Conservation (phyloP, 2,797 vertebrate species). For the Onychomys leucogaster region DNA sequence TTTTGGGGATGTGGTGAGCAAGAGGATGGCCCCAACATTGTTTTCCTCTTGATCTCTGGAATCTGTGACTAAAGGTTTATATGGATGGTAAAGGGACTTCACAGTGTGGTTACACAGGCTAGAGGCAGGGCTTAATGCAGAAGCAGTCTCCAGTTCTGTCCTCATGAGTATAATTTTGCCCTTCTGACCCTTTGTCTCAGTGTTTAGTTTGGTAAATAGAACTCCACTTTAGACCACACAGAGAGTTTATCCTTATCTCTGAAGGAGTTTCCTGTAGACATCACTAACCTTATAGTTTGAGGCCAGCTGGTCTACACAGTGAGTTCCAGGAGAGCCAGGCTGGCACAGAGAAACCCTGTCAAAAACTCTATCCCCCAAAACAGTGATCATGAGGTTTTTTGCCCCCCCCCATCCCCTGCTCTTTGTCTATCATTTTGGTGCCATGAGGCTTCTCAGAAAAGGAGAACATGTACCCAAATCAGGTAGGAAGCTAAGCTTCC, state of each 20-base stretch:
- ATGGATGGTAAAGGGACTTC: neutral
- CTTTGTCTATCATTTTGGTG: neutral
- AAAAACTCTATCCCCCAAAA: neutral
- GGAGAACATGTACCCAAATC: neutral
- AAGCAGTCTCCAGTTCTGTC: neutral
- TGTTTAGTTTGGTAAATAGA: neutral
- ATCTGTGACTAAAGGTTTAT: neutral
- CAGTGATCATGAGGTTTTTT: neutral
- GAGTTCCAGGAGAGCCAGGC: neutral
- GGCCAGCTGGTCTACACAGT: neutral
- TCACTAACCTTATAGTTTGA: neutral
- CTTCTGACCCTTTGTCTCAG: neutral
- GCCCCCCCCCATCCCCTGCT: rapidly evolving
- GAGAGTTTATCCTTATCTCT: neutral
- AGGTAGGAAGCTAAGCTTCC: neutral
- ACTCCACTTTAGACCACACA: neutral
- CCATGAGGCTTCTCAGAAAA: rapidly evolving
- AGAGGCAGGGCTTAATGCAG: rapidly evolving
- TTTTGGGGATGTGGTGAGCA: neutral
- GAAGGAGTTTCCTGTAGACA: neutral
- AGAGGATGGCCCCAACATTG: neutral
- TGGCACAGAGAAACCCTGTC: neutral
- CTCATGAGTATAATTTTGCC: neutral
- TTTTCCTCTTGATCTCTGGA: neutral
- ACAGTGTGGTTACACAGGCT: neutral